phyloP scores from a whole-genome alignment of 2,113 vertebrate genomes.

The Ceyx melanurus region DNA sequence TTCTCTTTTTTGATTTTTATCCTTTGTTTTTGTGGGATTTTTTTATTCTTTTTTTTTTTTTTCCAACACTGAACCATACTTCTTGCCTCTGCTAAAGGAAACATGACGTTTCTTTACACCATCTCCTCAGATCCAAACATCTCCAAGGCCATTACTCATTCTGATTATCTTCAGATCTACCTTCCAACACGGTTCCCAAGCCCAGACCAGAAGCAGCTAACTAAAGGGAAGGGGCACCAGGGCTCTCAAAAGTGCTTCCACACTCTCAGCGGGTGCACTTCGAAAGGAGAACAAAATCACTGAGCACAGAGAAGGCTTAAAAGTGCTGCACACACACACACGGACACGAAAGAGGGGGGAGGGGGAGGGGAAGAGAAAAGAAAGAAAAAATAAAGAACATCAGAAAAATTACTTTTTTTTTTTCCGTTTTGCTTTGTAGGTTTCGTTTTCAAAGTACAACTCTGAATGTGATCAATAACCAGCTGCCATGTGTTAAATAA shows the following conservation, averaged over 20 bases:
- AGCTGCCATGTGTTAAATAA: neutral
- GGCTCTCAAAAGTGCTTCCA: neutral
- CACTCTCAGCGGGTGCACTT: neutral
- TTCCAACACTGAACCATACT: conserved; percentile 48
- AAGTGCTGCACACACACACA: conserved; percentile 67
- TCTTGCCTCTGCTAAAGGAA: conserved; percentile 66
- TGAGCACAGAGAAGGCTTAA: conserved; percentile 56
- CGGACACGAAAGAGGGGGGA: neutral
- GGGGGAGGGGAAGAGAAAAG: neutral
- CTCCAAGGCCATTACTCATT: neutral
- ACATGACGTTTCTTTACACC: neutral
- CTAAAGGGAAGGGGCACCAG: conserved; percentile 10
- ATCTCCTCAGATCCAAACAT: conserved; percentile 30
- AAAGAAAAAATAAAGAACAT: conserved; percentile 58
- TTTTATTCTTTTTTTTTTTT: neutral
- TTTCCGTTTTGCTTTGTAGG: neutral
- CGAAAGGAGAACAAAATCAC: conserved; percentile 14
- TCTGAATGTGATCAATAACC: conserved; percentile 64
- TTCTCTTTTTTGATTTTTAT: no score
- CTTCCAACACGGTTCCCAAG: conserved; percentile 69
- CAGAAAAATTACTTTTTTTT: conserved; percentile 25
- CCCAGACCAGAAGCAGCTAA: conserved; percentile 33
- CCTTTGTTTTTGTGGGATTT: neutral
- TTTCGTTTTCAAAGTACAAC: conserved; percentile 1
- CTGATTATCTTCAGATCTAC: conserved; percentile 31